These are phyloP conservation scores for Xiphophorus birchmanni DNA, from an alignment of 2,797 vertebrate species.

Conservation along the genomic window DNA sequence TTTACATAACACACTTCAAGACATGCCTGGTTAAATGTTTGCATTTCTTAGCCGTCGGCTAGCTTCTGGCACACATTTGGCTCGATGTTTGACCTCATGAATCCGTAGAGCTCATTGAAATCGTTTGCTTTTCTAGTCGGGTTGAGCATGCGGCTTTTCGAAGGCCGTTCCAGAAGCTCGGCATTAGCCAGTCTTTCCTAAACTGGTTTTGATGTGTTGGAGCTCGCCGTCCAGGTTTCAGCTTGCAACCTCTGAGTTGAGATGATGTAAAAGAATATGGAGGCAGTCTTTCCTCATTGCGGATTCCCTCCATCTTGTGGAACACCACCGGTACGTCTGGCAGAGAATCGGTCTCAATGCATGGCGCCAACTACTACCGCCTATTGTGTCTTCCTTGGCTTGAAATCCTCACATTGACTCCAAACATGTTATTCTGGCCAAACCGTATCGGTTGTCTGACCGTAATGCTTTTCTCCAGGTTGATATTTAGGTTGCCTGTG, in stretches of 20 bases:
- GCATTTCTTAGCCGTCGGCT: background rate
- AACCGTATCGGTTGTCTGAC: background rate
- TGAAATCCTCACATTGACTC: background rate
- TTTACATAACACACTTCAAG: too few species aligned
- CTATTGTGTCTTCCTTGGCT: background rate
- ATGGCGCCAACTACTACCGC: background rate
- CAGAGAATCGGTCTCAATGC: too few species aligned
- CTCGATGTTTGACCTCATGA: background rate
- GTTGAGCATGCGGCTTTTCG: background rate
- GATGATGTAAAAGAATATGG: background rate
- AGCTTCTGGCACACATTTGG: background rate
- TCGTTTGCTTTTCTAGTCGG: background rate
- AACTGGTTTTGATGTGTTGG: background rate
- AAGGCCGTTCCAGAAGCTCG: background rate
- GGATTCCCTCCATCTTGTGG: background rate
- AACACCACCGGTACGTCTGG: background rate
- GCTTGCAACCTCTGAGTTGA: background rate
- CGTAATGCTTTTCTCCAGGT: background rate
- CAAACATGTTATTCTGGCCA: background rate
- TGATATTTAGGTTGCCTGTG: background rate
- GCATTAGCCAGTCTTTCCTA: background rate
- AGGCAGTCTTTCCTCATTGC: background rate
- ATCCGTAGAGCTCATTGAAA: background rate
- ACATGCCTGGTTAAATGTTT: background rate
- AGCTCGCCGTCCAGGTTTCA: background rate